These are phyloP conservation scores for Eriocheir sinensis DNA, from an alignment of 1,140 invertebrate genomes.

Conservation along the genomic window DNA sequence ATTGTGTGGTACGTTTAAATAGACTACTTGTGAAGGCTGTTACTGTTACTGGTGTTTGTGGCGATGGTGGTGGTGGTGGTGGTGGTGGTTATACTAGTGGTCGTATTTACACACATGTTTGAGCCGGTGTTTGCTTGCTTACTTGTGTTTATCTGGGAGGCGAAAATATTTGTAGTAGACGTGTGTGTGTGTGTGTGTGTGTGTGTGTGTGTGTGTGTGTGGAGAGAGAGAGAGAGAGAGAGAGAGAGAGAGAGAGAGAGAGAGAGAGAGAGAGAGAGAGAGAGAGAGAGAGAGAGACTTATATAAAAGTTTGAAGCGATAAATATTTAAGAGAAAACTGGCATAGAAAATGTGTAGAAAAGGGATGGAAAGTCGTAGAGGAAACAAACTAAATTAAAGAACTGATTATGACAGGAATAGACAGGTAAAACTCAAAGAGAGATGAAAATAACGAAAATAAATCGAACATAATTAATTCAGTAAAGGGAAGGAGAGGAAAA, in stretches of 20 bases:
- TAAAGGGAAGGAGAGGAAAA: too few species aligned
- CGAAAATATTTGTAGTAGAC: neutral
- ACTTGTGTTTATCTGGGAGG: neutral
- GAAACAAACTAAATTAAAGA: too few species aligned
- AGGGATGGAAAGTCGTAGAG: neutral
- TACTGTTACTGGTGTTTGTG: neutral
- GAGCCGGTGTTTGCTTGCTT: neutral
- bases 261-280: neutral
- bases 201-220: neutral
- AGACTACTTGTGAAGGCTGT: too few species aligned
- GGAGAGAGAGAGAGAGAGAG: neutral
- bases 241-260: neutral
- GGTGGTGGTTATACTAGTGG: neutral
- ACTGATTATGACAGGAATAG: too few species aligned
- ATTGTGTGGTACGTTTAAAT: too few species aligned
- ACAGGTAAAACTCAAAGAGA: too few species aligned
- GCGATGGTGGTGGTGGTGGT: neutral
- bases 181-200: neutral
- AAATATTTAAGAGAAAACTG: neutral
- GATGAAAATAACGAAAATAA: too few species aligned
- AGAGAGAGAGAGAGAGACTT: conserved; percentile 4
- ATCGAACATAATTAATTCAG: too few species aligned
- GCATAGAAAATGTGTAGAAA: neutral
- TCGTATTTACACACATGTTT: neutral
- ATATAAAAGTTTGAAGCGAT: too few species aligned